These are phyloP conservation scores for Moxostoma hubbsi DNA, from an alignment of 2,797 vertebrate species.

Conservation along the genomic window DNA sequence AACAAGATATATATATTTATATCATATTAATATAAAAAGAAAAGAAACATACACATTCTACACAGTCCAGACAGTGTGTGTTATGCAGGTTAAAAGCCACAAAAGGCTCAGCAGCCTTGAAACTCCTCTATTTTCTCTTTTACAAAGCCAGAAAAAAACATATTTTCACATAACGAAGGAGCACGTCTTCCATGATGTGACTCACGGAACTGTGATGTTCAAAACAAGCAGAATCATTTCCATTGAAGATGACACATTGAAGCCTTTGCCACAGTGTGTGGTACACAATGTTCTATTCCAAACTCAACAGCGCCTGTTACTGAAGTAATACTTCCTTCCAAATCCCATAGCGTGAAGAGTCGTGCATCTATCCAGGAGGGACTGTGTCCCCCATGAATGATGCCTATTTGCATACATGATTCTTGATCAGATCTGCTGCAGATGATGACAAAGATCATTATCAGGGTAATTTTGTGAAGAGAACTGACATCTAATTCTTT, in stretches of 20 bases:
- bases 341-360: constrained; percentile 22
- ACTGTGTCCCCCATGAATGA: background rate
- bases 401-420: background rate
- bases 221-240: constrained; percentile 42
- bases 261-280: constrained; percentile 8
- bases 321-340: constrained; percentile 39
- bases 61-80: background rate
- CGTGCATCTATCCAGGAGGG: background rate
- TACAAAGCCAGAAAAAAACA: constrained; percentile 19
- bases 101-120: background rate
- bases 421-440: constrained; percentile 33
- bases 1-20: background rate
- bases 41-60: background rate
- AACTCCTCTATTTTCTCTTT: background rate
- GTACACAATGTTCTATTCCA: constrained; percentile 37
- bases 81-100: background rate
- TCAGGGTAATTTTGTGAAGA: constrained; percentile 18
- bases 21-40: background rate
- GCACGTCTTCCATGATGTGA: constrained; percentile 25
- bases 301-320: constrained; percentile 10
- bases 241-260: constrained; percentile 44
- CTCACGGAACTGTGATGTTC: constrained; percentile 28
- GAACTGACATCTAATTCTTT: constrained; percentile 21
- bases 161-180: constrained; percentile 29
- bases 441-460: constrained; percentile 33